Evolutionary conservation across 2,888 invertebrate genomes (phyloP), one percentile per base, ranked within the genome.

Genomic region (Theretra japonica): DNA sequence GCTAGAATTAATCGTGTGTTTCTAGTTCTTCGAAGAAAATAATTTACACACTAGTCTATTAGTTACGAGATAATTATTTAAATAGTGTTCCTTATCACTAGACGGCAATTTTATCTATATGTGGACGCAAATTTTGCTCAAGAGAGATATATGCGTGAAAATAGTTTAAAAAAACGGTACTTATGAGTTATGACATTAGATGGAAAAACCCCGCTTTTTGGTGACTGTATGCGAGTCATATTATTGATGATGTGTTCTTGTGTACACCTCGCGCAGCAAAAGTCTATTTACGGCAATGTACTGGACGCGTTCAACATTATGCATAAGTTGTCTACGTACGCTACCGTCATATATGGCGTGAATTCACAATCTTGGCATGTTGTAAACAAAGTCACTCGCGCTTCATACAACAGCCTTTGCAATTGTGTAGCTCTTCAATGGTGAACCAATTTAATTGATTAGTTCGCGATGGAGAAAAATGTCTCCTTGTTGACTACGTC

Each of bases 191-290:
- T 15, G 28, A 60, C n/a, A 6, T 41, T 28, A 17, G 23, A 50
- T 30, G 70, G 30, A 60, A 50, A 30, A 5, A 70, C 21, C 59
- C 48, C 17, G 19, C 50, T 70, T 30, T 59, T 70, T 59, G 33
- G 59, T 58, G n/a, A 48, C 58, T 25, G 48, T 23, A 15, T 59
- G 25, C 48, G 60, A 60, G 48, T 50, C 70, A 48, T 48, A 41
- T 62, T 60, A 68, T 68, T 79, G 77, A 76, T 78, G 73, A 73
- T 75, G 62, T 73, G 71, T 74, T 76, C 73, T 78, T 77, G n/a
- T 77, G 72, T 77, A 73, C 71, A 75, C 76, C 73, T 73, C 75
- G 72, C 71, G 68, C 69, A 56, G 60, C 71, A 72, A 70, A 72
- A 73, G 74, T 70, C 74, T 79, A 71, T 62, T 62, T 79, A 76